Evolutionary conservation across 2,888 invertebrate genomes (phyloP).

Genomic region (Lepidocyrtoides sp.): DNA sequence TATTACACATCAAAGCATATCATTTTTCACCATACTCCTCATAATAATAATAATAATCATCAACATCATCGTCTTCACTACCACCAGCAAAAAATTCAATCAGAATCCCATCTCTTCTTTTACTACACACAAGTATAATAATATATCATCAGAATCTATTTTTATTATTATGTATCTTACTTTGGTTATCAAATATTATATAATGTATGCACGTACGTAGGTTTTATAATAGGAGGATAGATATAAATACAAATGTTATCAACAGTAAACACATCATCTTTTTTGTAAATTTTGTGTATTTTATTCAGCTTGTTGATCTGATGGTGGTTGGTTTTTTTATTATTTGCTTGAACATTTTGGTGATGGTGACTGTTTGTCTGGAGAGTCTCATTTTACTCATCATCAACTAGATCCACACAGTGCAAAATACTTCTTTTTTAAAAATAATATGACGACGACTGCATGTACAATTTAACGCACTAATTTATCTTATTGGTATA

Average conservation of each 20-base stretch:
- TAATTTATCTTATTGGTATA: neutral
- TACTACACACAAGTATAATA: neutral
- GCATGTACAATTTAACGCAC: slow-evolving; percentile 8
- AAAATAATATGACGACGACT: neutral
- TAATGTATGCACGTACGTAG: slow-evolving; percentile 7
- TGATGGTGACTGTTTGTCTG: slow-evolving; percentile 68
- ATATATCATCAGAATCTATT: neutral
- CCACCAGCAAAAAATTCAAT: slow-evolving; percentile 31
- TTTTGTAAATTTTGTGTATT: slow-evolving; percentile 38
- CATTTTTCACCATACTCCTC: slow-evolving; percentile 1
- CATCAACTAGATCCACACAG: slow-evolving; percentile 15
- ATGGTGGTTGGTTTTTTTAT: neutral
- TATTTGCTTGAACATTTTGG: slow-evolving; percentile 44
- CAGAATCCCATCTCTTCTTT: neutral
- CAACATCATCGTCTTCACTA: slow-evolving; percentile 38
- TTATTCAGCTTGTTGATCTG: slow-evolving; percentile 40
- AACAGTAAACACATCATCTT: slow-evolving; percentile 22
- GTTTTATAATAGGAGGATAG: slow-evolving; percentile 23
- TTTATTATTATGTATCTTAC: slow-evolving; percentile 23
- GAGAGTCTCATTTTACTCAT: slow-evolving; percentile 49
- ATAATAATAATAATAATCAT: no score
- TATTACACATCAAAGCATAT: slow-evolving; percentile 40
- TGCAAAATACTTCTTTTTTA: slow-evolving; percentile 10
- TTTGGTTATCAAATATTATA: slow-evolving; percentile 11
- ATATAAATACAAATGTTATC: slow-evolving; percentile 8